These are phyloP conservation scores for Pantherophis guttatus DNA, from an alignment of 2,113 vertebrate species.

Conservation along the genomic window DNA sequence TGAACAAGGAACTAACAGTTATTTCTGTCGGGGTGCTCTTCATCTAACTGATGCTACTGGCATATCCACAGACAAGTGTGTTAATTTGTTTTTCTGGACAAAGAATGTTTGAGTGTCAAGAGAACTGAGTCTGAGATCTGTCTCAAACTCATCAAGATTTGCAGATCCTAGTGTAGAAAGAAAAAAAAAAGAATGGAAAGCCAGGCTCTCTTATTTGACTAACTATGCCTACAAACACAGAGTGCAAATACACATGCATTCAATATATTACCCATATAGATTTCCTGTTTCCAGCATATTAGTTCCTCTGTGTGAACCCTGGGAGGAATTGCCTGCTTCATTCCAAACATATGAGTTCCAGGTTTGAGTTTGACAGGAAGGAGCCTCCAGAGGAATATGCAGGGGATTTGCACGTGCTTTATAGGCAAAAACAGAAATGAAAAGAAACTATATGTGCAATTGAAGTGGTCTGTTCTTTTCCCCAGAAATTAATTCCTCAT, in stretches of 20 bases:
- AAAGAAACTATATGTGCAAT: conserved; percentile 61
- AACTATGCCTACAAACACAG: not conserved
- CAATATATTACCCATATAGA: conserved; percentile 24
- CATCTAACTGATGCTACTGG: not conserved
- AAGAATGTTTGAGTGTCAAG: not conserved
- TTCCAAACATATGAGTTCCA: conserved; percentile 35
- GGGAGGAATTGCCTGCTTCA: conserved; percentile 25
- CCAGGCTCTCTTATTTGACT: not conserved
- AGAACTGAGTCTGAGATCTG: not conserved
- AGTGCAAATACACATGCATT: not conserved
- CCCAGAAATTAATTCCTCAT: conserved; percentile 2
- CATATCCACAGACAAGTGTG: not conserved
- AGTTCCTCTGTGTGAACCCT: conserved; percentile 35
- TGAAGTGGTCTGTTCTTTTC: conserved; percentile 29
- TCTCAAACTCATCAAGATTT: not conserved
- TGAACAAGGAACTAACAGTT: not conserved
- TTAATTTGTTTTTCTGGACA: not conserved
- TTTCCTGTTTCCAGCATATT: conserved; percentile 40
- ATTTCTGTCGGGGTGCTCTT: not conserved
- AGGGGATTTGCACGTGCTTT: conserved; percentile 42
- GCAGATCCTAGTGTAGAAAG: not conserved
- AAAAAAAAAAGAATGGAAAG: not conserved
- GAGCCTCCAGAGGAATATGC: conserved; percentile 50
- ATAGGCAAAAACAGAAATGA: conserved; percentile 46
- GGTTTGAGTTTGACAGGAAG: conserved; percentile 49